phyloP scores from a whole-genome alignment of 2,113 vertebrate genomes.

The Atherinomorus stipes region DNA sequence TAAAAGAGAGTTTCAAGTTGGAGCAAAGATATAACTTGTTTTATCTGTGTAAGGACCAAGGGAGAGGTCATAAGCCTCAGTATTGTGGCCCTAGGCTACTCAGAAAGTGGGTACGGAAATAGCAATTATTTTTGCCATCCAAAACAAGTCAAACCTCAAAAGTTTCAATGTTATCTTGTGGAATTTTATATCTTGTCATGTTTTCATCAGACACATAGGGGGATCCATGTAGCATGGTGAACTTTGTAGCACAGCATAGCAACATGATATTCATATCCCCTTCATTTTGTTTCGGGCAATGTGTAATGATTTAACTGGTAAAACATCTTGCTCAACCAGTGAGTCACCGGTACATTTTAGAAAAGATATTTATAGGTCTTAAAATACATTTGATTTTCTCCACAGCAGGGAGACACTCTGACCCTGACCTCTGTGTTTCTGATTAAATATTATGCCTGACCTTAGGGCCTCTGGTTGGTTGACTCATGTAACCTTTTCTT shows the following conservation, averaged over 20 bases:
- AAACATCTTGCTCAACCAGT: not conserved
- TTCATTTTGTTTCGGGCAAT: too few species aligned
- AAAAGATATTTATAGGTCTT: constrained; percentile 43
- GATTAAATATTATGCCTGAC: constrained; percentile 7
- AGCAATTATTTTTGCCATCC: not conserved
- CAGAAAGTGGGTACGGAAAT: not conserved
- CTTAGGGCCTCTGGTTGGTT: not conserved
- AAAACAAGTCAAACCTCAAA: not conserved
- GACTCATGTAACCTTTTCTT: constrained; percentile 12
- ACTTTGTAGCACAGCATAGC: too few species aligned
- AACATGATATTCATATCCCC: too few species aligned
- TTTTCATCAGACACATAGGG: not conserved
- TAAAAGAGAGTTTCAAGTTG: too few species aligned
- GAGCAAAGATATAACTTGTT: too few species aligned
- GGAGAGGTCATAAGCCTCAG: too few species aligned
- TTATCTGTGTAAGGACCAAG: too few species aligned
- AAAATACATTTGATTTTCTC: constrained; percentile 22
- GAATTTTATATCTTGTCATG: not conserved
- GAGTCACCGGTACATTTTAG: constrained; percentile 21
- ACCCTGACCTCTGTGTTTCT: constrained; percentile 20
- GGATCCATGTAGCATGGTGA: too few species aligned
- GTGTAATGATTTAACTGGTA: not conserved
- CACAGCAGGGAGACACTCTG: not conserved
- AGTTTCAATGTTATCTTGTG: not conserved
- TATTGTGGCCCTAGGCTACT: not conserved